Percentiles rank a stretch among this genome's conserved stretches.
Evolutionary conservation across 2,113 vertebrate genomes (phyloP).

Genomic region (Channa argus): DNA sequence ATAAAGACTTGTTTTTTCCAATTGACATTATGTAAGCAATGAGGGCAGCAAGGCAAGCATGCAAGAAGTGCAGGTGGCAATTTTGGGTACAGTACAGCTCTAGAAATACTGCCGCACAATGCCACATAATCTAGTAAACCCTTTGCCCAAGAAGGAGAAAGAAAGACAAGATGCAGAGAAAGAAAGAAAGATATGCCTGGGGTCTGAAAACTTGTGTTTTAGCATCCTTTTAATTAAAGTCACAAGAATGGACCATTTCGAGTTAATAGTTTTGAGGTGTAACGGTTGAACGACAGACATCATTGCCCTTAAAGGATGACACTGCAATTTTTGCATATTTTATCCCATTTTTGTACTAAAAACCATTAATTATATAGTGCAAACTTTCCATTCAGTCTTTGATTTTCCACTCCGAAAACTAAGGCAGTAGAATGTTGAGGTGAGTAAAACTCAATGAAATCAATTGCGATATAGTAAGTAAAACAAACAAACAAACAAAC

Average conservation of each 20-base stretch:
- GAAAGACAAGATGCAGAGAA: neutral
- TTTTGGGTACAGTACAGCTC: neutral
- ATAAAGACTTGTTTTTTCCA: neutral
- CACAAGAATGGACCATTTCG: slow-evolving; percentile 27
- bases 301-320: slow-evolving; percentile 31
- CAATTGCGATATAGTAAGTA: too few relatives aligned
- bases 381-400: too few relatives aligned
- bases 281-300: slow-evolving; percentile 28
- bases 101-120: neutral
- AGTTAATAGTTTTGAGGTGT: slow-evolving; percentile 37
- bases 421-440: too few relatives aligned
- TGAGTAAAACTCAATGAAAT: too few relatives aligned
- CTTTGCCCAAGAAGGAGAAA: neutral
- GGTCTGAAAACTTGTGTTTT: neutral
- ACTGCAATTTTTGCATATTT: slow-evolving; percentile 1
- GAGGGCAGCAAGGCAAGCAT: slow-evolving; percentile 31
- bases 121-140: neutral
- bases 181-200: neutral
- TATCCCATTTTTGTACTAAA: too few relatives aligned
- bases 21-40: neutral
- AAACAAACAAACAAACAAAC: too few relatives aligned
- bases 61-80: slow-evolving; percentile 6
- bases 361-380: too few relatives aligned
- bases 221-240: slow-evolving; percentile 42
- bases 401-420: too few relatives aligned